Evolutionary conservation across 2,888 invertebrate species (phyloP).

Genomic region (Lingula anatina): DNA sequence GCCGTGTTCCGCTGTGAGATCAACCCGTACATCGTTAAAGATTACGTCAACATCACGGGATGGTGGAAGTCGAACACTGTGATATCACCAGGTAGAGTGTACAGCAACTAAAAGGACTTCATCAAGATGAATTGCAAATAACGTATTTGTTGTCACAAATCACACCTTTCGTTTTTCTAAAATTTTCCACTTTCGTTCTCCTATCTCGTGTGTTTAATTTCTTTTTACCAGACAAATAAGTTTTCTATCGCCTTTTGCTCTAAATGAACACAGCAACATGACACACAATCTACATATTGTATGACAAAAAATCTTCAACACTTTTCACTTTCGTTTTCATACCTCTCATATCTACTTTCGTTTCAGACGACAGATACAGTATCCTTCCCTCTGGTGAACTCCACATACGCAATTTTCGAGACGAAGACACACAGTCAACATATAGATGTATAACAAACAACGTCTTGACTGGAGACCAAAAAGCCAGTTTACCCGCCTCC

Average conservation of each 20-base stretch:
- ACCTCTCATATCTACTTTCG: too few species aligned
- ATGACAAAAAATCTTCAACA: too few species aligned
- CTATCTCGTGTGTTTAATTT: too few species aligned
- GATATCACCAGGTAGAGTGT: slow-evolving; percentile 21
- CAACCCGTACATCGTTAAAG: slow-evolving; percentile 81
- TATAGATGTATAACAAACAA: slow-evolving; percentile 80
- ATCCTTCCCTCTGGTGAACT: slow-evolving; percentile 90
- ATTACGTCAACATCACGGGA: slow-evolving; percentile 80
- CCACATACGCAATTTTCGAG: slow-evolving; percentile 90
- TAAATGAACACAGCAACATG: too few species aligned
- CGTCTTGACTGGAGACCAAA: slow-evolving; percentile 71
- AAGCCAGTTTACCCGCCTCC: slow-evolving; percentile 64
- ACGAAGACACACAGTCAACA: slow-evolving; percentile 88
- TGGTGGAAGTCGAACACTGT: slow-evolving; percentile 58
- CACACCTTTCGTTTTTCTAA: too few species aligned
- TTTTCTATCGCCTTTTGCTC: too few species aligned
- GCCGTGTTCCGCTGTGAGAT: slow-evolving; percentile 89
- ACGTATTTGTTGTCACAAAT: too few species aligned
- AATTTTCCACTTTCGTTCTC: too few species aligned
- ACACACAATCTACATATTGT: too few species aligned
- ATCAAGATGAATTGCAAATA: too few species aligned
- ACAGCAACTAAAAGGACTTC: background rate
- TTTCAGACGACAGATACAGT: slow-evolving; percentile 88
- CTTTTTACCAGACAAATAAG: too few species aligned
- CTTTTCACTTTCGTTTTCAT: too few species aligned